Base-by-base conservation (phyloP, 2,888 invertebrate genomes). In the Acrobasis consociella region DNA sequence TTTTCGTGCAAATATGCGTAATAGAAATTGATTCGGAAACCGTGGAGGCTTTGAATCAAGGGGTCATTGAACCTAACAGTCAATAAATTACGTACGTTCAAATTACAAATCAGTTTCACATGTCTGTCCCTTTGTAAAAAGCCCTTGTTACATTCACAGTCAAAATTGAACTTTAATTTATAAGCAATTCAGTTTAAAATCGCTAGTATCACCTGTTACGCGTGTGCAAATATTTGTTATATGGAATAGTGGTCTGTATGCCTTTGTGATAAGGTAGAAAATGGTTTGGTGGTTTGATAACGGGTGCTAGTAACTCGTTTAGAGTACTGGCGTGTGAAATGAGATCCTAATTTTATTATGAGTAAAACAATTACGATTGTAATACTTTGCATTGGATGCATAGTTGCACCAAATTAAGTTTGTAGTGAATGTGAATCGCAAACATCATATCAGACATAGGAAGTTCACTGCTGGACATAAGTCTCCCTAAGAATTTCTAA, bases 301-400 rank as follows among this genome's bases (percentile, higher is more conserved):
- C 39, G 22, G 42, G 42, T 22, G 17, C 56, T 56, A 17, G 56
- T 42, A 56, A 56, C 56, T 56, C 56, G 56, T 56, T 56, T 42
- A 56, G 42, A 42, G 42, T 56, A 56, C 56, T 56, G 17, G 56
- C 56, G 65, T 65, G 65, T 65, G 58, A 65, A 65, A 65, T 58
- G 65, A 65, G 62, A 49, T 65, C 62, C 65, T 62, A 65, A 65
- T 65, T 65, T 62, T 55, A 60, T 65, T 65, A 65, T 65, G 65
- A 65, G 64, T 62, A 49, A 62, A 62, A 62, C 65, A 62, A 65
- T 62, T 65, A 65, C 65, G 42, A 42, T 16, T 42, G 56, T 22
- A 56, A 38, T 56, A 46, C 39, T 11, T 42, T 11, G 11, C 11
- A 56, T 56, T 56, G 55, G 15, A 16, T 46, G 46, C 46, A 46